Evolutionary conservation across 2,888 invertebrate species (phyloP).

Genomic region (Protodeltote pygarga): DNA sequence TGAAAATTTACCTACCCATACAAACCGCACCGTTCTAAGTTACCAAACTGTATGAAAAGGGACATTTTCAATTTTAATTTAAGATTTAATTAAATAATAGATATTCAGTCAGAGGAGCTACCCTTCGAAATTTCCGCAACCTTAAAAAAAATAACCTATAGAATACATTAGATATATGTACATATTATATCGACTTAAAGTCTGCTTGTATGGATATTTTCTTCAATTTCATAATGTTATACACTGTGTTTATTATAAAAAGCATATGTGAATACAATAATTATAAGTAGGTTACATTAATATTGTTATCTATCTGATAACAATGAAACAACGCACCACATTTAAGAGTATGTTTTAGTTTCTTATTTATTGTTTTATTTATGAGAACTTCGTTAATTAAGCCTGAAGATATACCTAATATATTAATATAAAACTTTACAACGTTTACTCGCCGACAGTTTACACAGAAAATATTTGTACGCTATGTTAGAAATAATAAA

Average conservation of each 20-base stretch:
- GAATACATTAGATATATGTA: too few species aligned
- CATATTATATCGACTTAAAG: too few species aligned
- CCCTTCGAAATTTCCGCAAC: too few species aligned
- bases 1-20: too few species aligned
- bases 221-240: constrained; percentile 5
- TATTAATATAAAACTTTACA: constrained; percentile 7
- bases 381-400: background rate
- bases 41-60: too few species aligned
- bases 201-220: background rate
- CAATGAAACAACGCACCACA: constrained; percentile 24
- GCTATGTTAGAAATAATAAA: constrained; percentile 1
- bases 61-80: too few species aligned
- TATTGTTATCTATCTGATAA: constrained; percentile 44
- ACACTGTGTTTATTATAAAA: constrained; percentile 8
- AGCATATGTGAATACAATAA: constrained; percentile 21
- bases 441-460: constrained; percentile 4
- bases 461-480: constrained; percentile 2
- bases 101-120: too few species aligned
- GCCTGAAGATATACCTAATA: background rate
- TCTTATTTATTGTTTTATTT: background rate
- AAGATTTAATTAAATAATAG: too few species aligned
- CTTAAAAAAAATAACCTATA: too few species aligned
- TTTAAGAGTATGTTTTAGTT: constrained; percentile 6
- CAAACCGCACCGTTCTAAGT: too few species aligned
- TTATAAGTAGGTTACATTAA: constrained; percentile 44